Conservation (phyloP, 2,888 invertebrate species). For the Catocala fraxini region DNA sequence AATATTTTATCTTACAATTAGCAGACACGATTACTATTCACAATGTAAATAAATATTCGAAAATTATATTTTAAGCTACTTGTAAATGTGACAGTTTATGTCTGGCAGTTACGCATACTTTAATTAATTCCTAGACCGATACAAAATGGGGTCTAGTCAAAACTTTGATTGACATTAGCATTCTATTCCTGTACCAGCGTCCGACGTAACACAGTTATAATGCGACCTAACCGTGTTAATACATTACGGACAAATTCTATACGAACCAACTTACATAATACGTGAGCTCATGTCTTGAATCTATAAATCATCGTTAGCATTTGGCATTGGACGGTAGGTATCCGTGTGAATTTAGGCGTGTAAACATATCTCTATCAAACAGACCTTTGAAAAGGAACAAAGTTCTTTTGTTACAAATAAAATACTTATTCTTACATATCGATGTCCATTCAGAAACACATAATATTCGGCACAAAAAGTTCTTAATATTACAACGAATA, state of each 20-base stretch:
- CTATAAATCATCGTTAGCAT: conserved; percentile 36
- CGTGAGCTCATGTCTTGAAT: conserved; percentile 13
- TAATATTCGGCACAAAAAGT: conserved; percentile 1
- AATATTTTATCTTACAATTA: too few relatives aligned
- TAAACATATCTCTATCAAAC: conserved; percentile 19
- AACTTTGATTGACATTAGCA: conserved; percentile 11
- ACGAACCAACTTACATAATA: conserved; percentile 9
- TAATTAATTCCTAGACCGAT: not conserved
- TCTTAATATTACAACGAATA: too few relatives aligned
- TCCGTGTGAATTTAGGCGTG: conserved; percentile 13
- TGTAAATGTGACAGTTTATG: not conserved
- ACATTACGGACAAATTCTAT: conserved; percentile 14
- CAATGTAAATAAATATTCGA: too few relatives aligned
- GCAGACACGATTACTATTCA: too few relatives aligned
- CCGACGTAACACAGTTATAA: conserved; percentile 1
- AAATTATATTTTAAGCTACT: too few relatives aligned
- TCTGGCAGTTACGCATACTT: not conserved
- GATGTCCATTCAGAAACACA: not conserved
- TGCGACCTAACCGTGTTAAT: conserved; percentile 13
- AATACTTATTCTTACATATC: conserved; percentile 1
- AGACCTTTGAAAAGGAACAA: conserved; percentile 13
- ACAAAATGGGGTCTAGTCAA: conserved; percentile 1
- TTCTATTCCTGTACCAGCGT: conserved; percentile 7
- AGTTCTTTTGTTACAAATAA: conserved; percentile 5
- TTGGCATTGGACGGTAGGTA: conserved; percentile 21